Conservation (phyloP, 2,113 vertebrate genomes). For the Percina caprodes region DNA sequence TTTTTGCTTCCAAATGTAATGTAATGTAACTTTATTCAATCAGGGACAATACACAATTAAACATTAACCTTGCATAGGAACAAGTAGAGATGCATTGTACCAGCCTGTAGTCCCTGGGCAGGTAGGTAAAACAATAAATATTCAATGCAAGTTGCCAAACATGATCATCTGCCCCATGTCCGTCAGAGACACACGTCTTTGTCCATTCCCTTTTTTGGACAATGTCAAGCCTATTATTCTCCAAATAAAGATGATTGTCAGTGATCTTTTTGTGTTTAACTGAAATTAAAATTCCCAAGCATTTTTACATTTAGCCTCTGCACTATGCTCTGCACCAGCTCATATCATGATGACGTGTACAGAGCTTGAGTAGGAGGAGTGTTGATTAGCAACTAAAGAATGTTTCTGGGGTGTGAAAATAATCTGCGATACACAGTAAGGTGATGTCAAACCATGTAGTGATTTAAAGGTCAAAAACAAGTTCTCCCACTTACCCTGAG, state of each 20-base stretch:
- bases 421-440: neutral
- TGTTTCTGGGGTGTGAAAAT: neutral
- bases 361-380: neutral
- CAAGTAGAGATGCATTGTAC: no score
- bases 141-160: no score
- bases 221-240: neutral
- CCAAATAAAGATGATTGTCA: neutral
- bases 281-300: neutral
- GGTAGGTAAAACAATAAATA: no score
- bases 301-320: neutral
- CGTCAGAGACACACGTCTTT: neutral
- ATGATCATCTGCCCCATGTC: neutral
- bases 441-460: neutral
- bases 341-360: neutral
- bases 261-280: neutral
- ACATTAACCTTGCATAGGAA: no score
- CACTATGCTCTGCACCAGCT: neutral
- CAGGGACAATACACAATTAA: no score
- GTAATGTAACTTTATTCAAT: no score
- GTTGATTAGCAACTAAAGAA: neutral
- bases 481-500: neutral
- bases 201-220: neutral
- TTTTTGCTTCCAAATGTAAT: slow-evolving; percentile 9
- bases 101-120: no score
- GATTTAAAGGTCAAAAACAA: neutral